Evolutionary conservation across 2,888 invertebrate species (phyloP), one percentile per base, ranked within the genome.

Genomic region (Cryptocephalus primarius): DNA sequence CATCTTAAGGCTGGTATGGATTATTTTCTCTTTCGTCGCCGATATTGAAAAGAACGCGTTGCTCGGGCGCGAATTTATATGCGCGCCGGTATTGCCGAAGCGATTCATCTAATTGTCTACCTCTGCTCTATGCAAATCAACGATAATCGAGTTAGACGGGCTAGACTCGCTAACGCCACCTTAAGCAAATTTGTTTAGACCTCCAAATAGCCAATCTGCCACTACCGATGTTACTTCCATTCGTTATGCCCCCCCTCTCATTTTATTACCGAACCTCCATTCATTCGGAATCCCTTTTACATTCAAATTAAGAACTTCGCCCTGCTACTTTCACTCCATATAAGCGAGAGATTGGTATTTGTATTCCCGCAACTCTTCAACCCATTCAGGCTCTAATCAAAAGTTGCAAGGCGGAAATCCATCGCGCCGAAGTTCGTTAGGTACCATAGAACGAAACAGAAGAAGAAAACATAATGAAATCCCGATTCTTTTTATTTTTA

Each of bases 91-190:
- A 48, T 46, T 51, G 51, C 55, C 47, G 53, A 53, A 56, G 51
- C 60, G 61, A 61, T 62, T 59, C 57, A 56, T 55, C 59, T 63
- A 61, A 62, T 60, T 61, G 58, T 55, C 58, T 57, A 57, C 59
- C 58, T 60, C 59, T 55, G 55, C 56, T 58, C 54, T 57, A 63
- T 62, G 60, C 55, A 62, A 63, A 63, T 62, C 55, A 58, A 57
- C 54, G 49, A 22, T 22, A 22, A 22, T 60, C 57, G 52, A 60
- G 58, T 61, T 60, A 60, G 57, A 59, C 57, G 55, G 54, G 58
- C 59, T 56, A 60, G 60, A 60, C 58, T 60, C 50, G 52, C 51
- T 52, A 55, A 56, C 51, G 11, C 52, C 54, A 48, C 52, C 55
- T 51, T 48, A 55, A 52, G 54, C 43, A 53, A 55, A 56, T 57